phyloP scores from a whole-genome alignment of 2,888 invertebrate genomes.

The Stegana nigrithorax region DNA sequence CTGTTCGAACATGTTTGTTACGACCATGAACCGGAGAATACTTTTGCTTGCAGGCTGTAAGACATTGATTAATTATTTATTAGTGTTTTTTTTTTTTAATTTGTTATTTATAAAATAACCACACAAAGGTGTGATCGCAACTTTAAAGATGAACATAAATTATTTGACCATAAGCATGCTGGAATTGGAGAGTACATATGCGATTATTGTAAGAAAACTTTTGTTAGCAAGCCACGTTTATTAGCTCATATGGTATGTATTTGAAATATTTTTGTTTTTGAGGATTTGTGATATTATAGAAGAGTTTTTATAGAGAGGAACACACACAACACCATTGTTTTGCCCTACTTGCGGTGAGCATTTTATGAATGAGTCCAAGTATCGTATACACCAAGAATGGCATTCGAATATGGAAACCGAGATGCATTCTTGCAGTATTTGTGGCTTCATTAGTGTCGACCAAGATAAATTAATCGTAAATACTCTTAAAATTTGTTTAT shows the following conservation, averaged over 20 bases:
- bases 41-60: constrained; percentile 44
- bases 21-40: constrained; percentile 52
- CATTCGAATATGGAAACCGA: constrained; percentile 52
- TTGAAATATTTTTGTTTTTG: not conserved
- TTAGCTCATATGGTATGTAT: constrained; percentile 49
- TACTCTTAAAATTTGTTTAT: not conserved
- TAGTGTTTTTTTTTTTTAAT: constrained; percentile 25
- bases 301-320: not conserved
- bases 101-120: not conserved
- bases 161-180: constrained; percentile 41
- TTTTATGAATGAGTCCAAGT: constrained; percentile 46
- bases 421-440: constrained; percentile 50
- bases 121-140: constrained; percentile 63
- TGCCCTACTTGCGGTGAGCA: constrained; percentile 58
- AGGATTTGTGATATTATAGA: not conserved
- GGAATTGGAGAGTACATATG: constrained; percentile 43
- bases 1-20: constrained; percentile 65
- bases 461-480: constrained; percentile 43
- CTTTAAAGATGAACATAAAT: constrained; percentile 48
- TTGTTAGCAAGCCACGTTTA: constrained; percentile 32
- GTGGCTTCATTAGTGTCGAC: constrained; percentile 54
- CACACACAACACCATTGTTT: constrained; percentile 21
- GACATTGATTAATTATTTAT: too few species aligned
- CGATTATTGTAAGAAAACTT: constrained; percentile 42
- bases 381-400: constrained; percentile 53